Percentiles rank a stretch among this genome's conserved stretches.
phyloP scores from a whole-genome alignment of 1,140 invertebrate genomes.

The Euura saliciscinereae region DNA sequence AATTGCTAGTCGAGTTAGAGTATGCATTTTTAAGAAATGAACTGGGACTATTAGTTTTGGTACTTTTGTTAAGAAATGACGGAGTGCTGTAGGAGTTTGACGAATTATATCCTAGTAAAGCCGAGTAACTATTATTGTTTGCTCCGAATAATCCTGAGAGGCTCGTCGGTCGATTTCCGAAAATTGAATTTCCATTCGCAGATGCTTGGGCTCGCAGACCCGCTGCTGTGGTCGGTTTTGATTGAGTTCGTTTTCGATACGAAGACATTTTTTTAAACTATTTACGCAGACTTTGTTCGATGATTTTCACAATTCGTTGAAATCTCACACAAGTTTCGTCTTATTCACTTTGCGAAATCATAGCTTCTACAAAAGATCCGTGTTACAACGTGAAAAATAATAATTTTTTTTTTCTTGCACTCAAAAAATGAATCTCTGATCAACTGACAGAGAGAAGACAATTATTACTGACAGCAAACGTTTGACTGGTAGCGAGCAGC shows the following conservation, averaged over 20 bases:
- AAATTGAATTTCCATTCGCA: conserved; percentile 57
- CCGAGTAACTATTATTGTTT: conserved; percentile 48
- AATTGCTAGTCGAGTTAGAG: conserved; percentile 50
- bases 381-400: neutral
- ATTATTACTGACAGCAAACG: conserved; percentile 46
- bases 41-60: conserved; percentile 36
- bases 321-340: neutral
- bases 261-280: conserved; percentile 43
- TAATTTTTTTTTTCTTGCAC: neutral
- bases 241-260: conserved; percentile 53
- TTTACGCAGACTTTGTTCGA: neutral
- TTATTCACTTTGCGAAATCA: conserved; percentile 12
- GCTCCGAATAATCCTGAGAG: conserved; percentile 50
- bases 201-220: conserved; percentile 56
- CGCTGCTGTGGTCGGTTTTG: conserved; percentile 55
- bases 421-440: neutral
- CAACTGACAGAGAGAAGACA: conserved; percentile 23
- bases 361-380: conserved; percentile 4
- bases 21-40: conserved; percentile 48
- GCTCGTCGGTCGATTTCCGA: conserved; percentile 57
- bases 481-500: conserved; percentile 51
- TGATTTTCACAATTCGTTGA: neutral
- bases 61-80: conserved; percentile 41
- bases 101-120: conserved; percentile 40
- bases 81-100: conserved; percentile 44